Evolutionary conservation across 1,140 invertebrate genomes (phyloP), one percentile per base, ranked within the genome.

Genomic region (Sinella curviseta): DNA sequence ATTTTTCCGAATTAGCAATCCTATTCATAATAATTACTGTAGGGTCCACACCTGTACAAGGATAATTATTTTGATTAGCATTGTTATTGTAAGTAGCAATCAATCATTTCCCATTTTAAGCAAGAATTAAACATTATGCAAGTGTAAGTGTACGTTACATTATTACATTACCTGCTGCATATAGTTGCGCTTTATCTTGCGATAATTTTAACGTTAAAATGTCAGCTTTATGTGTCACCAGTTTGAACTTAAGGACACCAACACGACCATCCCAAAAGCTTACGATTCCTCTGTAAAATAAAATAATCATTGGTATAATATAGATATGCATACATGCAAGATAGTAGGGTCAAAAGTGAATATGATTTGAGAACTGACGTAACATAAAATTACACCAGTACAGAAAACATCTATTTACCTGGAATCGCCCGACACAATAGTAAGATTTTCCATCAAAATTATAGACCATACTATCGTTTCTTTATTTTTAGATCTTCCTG

Each of bases 351-450:
- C n/a, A n/a, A n/a, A n/a, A n/a, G n/a, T n/a, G n/a, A n/a, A n/a
- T n/a, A n/a, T n/a, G n/a, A n/a, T 78, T 1, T 78, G 16, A 36
- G 16, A 73, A 78, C 2, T 76, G 54, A 4, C 48, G 20, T 24
- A 17, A 16, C 28, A 74, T 54, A 74, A 74, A 55, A 3, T 16
- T 77, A 31, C 73, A 14, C 30, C 73, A 60, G 14, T 60, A 60
- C 8, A 48, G 39, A 48, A 65, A 65, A 14, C 74, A 26, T 65
- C 55, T 34, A 77, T 48, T 31, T 26, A 87, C 88, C 87, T 86
- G 1, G 95, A 97, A 86, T 97, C 96, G 0, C 95, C 96, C 80
- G 93, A 94, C n/a, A 97, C 90, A 55, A 98, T 91, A 26, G 92
- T 92, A 83, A 95, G 93, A 85, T 97, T 93, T 74, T 90, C 89